Evolutionary conservation across 2,113 vertebrate species (phyloP), one percentile per base, ranked within the genome.

Genomic region (Cebidichthys violaceus): DNA sequence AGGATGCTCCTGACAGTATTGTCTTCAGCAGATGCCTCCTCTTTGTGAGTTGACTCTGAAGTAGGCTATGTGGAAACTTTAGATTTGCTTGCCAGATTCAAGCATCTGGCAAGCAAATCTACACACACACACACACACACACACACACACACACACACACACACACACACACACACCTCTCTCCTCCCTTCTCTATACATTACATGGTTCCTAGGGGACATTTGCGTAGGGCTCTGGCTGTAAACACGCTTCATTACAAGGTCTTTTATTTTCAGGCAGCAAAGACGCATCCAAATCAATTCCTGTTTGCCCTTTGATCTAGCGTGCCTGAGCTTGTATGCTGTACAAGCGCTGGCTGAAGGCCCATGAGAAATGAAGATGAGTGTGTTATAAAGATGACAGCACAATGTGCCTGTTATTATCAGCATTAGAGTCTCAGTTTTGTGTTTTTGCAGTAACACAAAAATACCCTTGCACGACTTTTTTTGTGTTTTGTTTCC

Each of bases 221-320:
- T 77, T 88, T 75, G 67, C 2, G 20, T 55, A 65, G 43, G 45
- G 59, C 81, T 77, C 57, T 65, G 65, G 71, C 85, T 81, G 83
- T 86, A 90, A 92, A 88, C 83, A 89, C 5, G 73, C 67, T 68
- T 87, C 84, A 90, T 89, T 90, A 88, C 82, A 77, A 85, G 86
- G 72, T 75, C 65, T 89, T 90, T 90, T 89, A 84, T 89, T 90
- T 92, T 79, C 83, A 72, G 52, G 75, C 75, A 3, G 77, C 73
- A 55, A 71, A 76, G 70, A 90, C 3, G 73, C 79, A 88, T 90
- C 80, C 74, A 81, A 89, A 90, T 90, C 85, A 87, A 87, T 92
- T 89, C 81, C 78, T 75, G 47, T 31, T 83, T 82, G 78, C 13
- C 78, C 82, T 90, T 86, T 92, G 88, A 92, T 89, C 80, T 59